Evolutionary conservation across 2,113 vertebrate species (phyloP), one percentile per base, ranked within the genome.

Genomic region (Globicephala melas): DNA sequence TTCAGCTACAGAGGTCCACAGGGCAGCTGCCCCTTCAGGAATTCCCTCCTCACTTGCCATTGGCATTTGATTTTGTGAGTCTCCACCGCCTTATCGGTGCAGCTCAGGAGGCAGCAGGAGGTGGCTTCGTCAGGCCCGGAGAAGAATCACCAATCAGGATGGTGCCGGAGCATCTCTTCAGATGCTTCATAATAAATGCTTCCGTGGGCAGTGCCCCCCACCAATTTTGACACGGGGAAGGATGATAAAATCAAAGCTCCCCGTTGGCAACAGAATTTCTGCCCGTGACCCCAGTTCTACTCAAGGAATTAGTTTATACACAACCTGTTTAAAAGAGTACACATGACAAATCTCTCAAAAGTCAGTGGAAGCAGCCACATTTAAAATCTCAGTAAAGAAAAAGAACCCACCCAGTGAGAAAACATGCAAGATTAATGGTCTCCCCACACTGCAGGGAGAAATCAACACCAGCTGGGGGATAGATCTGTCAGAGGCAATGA

Each of bases 321-420:
- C 74, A 89, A 44, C 58, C 58, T 97, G 71, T 77, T 95, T 96
- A 94, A 95, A 88, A 63, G 87, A 95, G 79, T 60, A 81, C 90
- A 70, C 67, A 31, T 73, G 98, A 95, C 95, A 47, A 96, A 91
- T 88, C 92, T 97, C 50, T 91, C 96, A 50, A 97, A 98, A 25
- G 50, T 63, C 92, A 92, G 58, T 85, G 50, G 47, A 93, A 92
- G 94, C 91, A 92, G 84, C 68, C 87, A 68, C 90, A 87, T 95
- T 96, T 93, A 96, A 97, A 96, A 74, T 93, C 96, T 97, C 92
- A 97, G 93, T 23, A 67, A n/a, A 87, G 70, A 23, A 31, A 26
- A 68, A 62, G 41, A 63, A 33, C 2, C 62, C 73, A 76, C 53
- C 5, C 80, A 79, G 53, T 53, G 76, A 90, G 76, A 87, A 87